These are phyloP conservation scores for Pammene fasciana DNA, from an alignment of 2,888 invertebrate genomes.

Conservation along the genomic window DNA sequence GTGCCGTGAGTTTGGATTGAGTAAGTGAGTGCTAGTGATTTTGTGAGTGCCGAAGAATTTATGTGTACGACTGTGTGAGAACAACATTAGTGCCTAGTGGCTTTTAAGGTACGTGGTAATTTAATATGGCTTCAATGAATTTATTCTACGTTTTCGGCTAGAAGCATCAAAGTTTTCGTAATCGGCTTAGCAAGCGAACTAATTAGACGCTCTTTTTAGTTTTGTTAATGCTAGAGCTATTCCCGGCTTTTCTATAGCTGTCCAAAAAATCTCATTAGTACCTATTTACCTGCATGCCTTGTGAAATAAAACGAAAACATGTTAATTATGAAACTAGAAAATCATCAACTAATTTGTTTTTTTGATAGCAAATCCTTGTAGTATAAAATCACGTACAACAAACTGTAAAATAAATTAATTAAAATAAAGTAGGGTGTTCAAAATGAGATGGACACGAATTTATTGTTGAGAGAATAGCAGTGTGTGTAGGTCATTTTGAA, in stretches of 20 bases:
- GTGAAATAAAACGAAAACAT: not conserved
- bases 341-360: not conserved
- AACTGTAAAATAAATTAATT: too few relatives aligned
- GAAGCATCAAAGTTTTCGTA: slow-evolving; percentile 32
- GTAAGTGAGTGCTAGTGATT: slow-evolving; percentile 64
- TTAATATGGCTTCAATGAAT: slow-evolving; percentile 46
- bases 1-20: slow-evolving; percentile 64
- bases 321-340: not conserved
- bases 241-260: not conserved
- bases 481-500: too few relatives aligned
- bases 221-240: slow-evolving; percentile 17
- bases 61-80: slow-evolving; percentile 68
- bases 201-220: slow-evolving; percentile 37
- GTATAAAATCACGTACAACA: too few relatives aligned
- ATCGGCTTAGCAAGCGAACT: slow-evolving; percentile 36
- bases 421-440: too few relatives aligned
- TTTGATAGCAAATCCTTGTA: too few relatives aligned
- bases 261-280: not conserved
- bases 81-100: slow-evolving; percentile 63
- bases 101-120: slow-evolving; percentile 60
- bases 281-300: not conserved
- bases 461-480: too few relatives aligned
- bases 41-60: slow-evolving; percentile 71
- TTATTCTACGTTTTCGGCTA: slow-evolving; percentile 42
- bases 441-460: too few relatives aligned